Evolutionary conservation across 2,888 invertebrate genomes (phyloP), one percentile per base, ranked within the genome.

Genomic region (Sinotaia quadrata): DNA sequence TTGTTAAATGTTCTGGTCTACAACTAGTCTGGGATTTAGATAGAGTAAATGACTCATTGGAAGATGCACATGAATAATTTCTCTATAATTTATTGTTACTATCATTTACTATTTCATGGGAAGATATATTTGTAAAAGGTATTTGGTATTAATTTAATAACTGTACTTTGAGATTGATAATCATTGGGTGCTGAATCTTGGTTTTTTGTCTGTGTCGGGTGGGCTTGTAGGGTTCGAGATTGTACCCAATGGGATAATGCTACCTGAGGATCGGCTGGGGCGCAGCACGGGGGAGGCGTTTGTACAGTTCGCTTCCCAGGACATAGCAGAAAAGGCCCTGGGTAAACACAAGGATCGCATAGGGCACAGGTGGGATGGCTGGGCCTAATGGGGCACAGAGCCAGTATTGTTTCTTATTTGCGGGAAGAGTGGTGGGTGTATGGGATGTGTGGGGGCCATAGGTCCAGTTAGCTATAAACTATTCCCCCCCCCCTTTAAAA

Each of bases 201-300:
- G n/a, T 54, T 37, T 44, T 56, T 41, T 65, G 52, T 63, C 18
- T 41, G 80, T 80, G 81, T 84, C 81, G 84, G 87, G 86, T 85
- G 87, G 87, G 85, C 80, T 78, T 88, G 87, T 89, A 91, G 98
- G 97, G 94, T 93, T 97, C 94, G 94, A 94, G 93, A 95, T 98
- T 92, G 95, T 95, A 91, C 93, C 95, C 91, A 96, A 97, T 92
- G 97, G 97, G 92, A 96, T 98, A 91, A 94, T 96, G 91, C 94
- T 98, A 92, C 94, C 96, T 91, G 94, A 94, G 92, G 97, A 98
- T 94, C 93, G 93, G 93, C 93, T 94, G 93, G 97, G 97, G 92
- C 93, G 97, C 92, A 94, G 95, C 91, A 95, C 97, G 90, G 98
- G 98, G 93, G 98, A 98, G 93, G 98, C 97, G 91, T 98, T 95